A percentile compares a stretch with the other conserved stretches of the same genome.
phyloP scores from a whole-genome alignment of 2,797 vertebrate genomes.

The Rhynchotus rufescens region DNA sequence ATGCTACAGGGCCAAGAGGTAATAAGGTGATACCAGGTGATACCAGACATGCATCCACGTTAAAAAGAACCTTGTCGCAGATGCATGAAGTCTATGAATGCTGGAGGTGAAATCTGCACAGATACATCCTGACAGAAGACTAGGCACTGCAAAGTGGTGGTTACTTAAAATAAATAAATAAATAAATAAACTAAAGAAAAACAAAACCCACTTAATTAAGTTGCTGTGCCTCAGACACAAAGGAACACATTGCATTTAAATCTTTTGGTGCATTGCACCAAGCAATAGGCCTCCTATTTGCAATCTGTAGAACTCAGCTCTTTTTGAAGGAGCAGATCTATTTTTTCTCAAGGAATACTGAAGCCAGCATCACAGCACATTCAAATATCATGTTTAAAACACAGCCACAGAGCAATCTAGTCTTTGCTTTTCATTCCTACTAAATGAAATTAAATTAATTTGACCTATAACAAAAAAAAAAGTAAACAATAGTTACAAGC shows the following conservation, averaged over 20 bases:
- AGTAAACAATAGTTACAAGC: not conserved
- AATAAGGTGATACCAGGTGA: rapidly evolving
- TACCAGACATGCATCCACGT: not conserved
- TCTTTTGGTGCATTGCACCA: not conserved
- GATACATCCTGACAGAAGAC: not conserved
- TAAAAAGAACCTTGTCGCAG: not conserved
- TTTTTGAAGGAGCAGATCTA: not conserved
- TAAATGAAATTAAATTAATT: not conserved
- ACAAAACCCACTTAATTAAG: not conserved
- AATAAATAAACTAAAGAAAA: too few relatives aligned
- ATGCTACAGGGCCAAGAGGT: not conserved
- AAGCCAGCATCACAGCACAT: not conserved
- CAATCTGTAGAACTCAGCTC: not conserved
- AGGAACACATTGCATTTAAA: conserved; percentile 6
- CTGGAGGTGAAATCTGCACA: not conserved
- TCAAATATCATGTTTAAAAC: conserved; percentile 15
- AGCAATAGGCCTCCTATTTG: not conserved
- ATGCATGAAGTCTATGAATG: not conserved
- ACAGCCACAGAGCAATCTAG: not conserved
- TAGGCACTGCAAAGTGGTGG: not conserved
- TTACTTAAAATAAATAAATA: not conserved
- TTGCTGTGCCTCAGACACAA: not conserved
- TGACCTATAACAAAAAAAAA: not conserved
- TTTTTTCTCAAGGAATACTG: not conserved
- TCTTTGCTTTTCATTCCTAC: not conserved